phyloP scores from a whole-genome alignment of 2,888 invertebrate species.

The Candidula unifasciata region DNA sequence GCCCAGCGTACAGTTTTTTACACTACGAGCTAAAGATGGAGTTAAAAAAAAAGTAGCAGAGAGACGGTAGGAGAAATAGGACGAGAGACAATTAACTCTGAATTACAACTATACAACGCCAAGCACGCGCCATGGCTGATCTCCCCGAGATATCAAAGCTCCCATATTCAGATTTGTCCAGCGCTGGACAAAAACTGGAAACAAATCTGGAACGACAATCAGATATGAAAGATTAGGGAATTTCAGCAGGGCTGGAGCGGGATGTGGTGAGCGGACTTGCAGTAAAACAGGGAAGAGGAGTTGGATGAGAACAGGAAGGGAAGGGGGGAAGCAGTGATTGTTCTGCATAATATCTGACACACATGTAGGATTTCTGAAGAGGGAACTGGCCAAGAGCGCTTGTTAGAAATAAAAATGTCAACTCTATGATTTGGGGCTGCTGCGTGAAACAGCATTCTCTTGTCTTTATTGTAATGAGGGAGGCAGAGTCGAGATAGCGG shows the following conservation, averaged over 20 bases:
- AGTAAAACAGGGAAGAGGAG: background rate
- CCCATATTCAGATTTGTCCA: constrained; percentile 12
- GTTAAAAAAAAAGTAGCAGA: background rate
- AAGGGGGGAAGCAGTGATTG: background rate
- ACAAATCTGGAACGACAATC: constrained; percentile 40
- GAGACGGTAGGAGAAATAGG: background rate
- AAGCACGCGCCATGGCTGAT: constrained; percentile 26
- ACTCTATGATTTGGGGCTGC: constrained; percentile 14
- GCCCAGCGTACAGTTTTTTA: background rate
- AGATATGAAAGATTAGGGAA: constrained; percentile 32
- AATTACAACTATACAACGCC: constrained; percentile 30
- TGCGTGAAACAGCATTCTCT: background rate
- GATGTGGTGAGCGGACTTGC: background rate
- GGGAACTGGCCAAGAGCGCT: background rate
- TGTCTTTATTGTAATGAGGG: constrained; percentile 20
- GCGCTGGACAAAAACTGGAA: constrained; percentile 20
- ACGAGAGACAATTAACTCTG: constrained; percentile 29
- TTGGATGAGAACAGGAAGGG: background rate
- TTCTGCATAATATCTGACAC: background rate
- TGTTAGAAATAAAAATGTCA: constrained; percentile 24
- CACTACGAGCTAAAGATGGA: background rate
- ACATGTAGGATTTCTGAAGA: background rate
- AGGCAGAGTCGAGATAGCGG: background rate
- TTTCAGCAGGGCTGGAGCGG: background rate
- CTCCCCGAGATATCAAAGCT: background rate